A percentile compares a stretch with the other conserved stretches of the same genome.
These are phyloP conservation scores for Heterotis niloticus DNA, from an alignment of 2,113 vertebrate genomes.

Conservation along the genomic window DNA sequence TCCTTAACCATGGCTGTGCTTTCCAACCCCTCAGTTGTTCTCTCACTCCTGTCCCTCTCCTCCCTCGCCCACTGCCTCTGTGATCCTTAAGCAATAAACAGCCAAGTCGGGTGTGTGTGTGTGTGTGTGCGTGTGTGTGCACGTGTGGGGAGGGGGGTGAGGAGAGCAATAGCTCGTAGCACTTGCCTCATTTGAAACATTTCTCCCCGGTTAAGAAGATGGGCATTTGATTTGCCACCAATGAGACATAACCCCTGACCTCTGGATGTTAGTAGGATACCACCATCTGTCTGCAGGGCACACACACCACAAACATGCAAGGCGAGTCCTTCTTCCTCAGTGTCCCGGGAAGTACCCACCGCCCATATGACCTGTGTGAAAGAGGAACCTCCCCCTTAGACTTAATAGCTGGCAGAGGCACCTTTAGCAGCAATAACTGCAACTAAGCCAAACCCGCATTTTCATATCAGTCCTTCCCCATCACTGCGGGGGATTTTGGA, in stretches of 20 bases:
- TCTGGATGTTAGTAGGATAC: not conserved
- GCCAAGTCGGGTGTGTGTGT: not conserved
- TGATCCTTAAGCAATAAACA: not conserved
- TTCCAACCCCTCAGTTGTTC: too few species aligned
- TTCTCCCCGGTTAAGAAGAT: slow-evolving; percentile 9
- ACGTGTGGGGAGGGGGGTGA: too few species aligned
- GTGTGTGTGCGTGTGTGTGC: too few species aligned
- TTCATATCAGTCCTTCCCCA: too few species aligned
- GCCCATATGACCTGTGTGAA: too few species aligned
- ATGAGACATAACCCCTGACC: not conserved
- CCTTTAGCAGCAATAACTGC: too few species aligned
- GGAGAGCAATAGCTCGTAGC: not conserved
- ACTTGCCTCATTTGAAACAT: slow-evolving; percentile 12
- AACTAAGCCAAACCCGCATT: too few species aligned
- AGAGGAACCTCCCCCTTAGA: too few species aligned
- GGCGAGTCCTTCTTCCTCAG: too few species aligned
- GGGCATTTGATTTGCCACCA: slow-evolving; percentile 8
- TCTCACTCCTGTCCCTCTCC: not conserved
- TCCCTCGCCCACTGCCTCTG: not conserved
- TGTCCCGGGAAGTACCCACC: too few species aligned
- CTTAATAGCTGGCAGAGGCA: too few species aligned
- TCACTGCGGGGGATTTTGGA: too few species aligned
- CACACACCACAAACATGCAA: not conserved
- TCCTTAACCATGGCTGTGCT: not conserved
- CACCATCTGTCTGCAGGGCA: not conserved